Base-by-base conservation (phyloP, 2,888 invertebrate genomes). In the Nomada goodeniana region DNA sequence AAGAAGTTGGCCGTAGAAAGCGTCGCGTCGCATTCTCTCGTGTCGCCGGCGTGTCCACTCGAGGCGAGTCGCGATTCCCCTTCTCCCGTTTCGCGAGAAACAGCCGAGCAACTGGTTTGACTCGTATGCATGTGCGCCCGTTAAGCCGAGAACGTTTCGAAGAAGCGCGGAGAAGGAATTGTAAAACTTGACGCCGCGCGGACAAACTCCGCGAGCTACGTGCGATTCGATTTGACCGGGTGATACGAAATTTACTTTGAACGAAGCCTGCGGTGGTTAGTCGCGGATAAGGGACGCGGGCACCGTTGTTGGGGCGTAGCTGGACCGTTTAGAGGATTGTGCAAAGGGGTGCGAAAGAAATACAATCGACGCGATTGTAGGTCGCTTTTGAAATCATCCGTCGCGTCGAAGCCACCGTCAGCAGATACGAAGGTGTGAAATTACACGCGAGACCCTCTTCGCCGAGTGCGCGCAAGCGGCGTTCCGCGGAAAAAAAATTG, bases 41-140 rank as follows among this genome's bases (percentile, higher is more conserved):
- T 55, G 61, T 73, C 63, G 82, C 82, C 72, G 20, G 53, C 60
- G 50, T 76, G 76, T 86, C 80, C 72, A 67, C 64, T 76, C 75
- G 55, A 59, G 59, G 3, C 52, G 53, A 59, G 50, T 36, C 23
- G 44, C 23, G 63, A 11, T 36, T 52, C 64, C 70, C 68, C 76
- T 70, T 77, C 77, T 67, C 76, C 63, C 52, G 63, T 79, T 78
- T 79, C 64, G 11, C 70, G 57, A 77, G 89, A 85, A 89, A 71
- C 80, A 61, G 67, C 69, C 81, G 75, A 67, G 82, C 63, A 84
- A 87, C 89, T 86, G 89, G 85, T 88, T 85, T 82, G 85, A 82
- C 85, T 83, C 64, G 83, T 71, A 59, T 47, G 76, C 47, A 36
- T 36, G 55, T 73, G 52, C 47, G 65, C 79, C 81, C 80, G 76